Evolutionary conservation across 2,113 vertebrate species (phyloP).

Genomic region (Nibea albiflora): DNA sequence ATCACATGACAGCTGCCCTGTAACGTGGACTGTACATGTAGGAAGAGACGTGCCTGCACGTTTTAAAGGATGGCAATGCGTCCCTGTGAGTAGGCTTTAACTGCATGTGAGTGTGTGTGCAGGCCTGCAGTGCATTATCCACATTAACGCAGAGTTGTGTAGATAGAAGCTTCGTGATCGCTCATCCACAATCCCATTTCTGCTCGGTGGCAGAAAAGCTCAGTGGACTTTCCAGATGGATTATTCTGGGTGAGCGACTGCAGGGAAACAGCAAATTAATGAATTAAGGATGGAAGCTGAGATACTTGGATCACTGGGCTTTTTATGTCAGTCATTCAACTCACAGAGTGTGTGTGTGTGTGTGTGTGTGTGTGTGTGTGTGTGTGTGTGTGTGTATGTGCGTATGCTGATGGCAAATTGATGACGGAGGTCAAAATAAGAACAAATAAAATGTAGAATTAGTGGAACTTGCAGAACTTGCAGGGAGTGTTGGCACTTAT

Average conservation of each 20-base stretch:
- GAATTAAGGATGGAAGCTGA: conserved; percentile 69
- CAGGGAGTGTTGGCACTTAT: neutral
- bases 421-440: conserved; percentile 55
- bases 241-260: conserved; percentile 77
- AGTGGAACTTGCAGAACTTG: neutral
- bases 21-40: neutral
- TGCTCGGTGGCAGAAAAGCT: conserved; percentile 75
- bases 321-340: conserved; percentile 54
- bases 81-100: conserved; percentile 16
- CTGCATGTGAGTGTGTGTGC: conserved; percentile 9
- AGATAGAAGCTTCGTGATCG: conserved; percentile 71
- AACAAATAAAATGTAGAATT: conserved; percentile 33
- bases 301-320: conserved; percentile 68
- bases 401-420: conserved; percentile 38
- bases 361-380: conserved; percentile 15
- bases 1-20: neutral
- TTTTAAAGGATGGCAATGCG: conserved; percentile 23
- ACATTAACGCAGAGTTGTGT: conserved; percentile 44
- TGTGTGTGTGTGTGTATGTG: neutral
- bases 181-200: conserved; percentile 77
- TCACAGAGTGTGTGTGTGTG: conserved; percentile 5
- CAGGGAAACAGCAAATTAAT: conserved; percentile 78
- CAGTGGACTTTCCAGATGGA: conserved; percentile 78
- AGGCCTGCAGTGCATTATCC: conserved; percentile 21
- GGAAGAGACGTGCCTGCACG: neutral